Evolutionary conservation across 2,888 invertebrate genomes (phyloP), one percentile per base, ranked within the genome.

Genomic region (Teinopalpus imperialis): DNA sequence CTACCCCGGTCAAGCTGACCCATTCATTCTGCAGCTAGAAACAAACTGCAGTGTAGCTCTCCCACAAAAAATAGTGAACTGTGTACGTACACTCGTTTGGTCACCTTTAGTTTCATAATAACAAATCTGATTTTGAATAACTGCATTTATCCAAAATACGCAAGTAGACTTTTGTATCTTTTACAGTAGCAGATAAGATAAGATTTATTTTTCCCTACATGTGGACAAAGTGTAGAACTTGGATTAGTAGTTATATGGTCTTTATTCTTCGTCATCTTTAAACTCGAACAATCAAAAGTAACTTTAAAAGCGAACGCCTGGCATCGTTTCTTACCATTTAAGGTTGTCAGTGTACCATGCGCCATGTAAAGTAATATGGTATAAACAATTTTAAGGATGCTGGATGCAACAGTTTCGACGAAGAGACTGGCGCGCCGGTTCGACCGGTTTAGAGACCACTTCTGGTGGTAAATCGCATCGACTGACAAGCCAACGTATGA

Each of bases 391-490:
- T 79, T 76, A 77, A 74, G 68, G 32, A 69, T 63, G 72, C 73
- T 70, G 66, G 69, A 66, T 76, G 68, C 66, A 64, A 58, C 69
- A 66, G 70, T 71, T 75, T 75, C 69, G 72, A 66, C 68, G 73
- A 63, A 68, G 69, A 67, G 63, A 61, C 64, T 64, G 62, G 61
- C 61, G 63, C 64, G 69, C 85, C 79, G 71, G 86, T 81, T 59
- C 54, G 72, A 86, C 87, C 86, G 86, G 87, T 87, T 85, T 78
- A 52, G 59, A 68, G 63, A 69, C 81, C 70, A 75, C 80, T 78
- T 69, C 80, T 77, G 81, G 78, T 80, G 79, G 74, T 81, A 81
- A 81, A 87, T 86, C 79, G 83, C 79, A 77, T 73, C 78, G 76
- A 64, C 73, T 80, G 81, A 81, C 81, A 77, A 66, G 57, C 71